phyloP scores from a whole-genome alignment of 2,888 invertebrate genomes.

The Melanostoma mellinum region DNA sequence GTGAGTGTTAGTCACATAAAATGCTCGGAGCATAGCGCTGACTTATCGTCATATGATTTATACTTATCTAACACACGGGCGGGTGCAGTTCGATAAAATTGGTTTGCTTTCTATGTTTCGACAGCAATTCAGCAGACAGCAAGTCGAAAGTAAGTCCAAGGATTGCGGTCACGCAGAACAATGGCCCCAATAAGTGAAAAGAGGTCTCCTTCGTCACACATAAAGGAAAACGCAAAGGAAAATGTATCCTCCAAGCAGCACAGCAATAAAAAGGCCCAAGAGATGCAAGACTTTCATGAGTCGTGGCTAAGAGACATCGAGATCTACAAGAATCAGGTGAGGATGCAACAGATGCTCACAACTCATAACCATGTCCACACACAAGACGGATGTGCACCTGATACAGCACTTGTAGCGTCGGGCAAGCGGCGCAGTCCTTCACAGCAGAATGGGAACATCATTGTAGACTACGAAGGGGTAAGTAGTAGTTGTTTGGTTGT shows the following conservation, averaged over 20 bases:
- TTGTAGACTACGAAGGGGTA: slow-evolving; percentile 51
- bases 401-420: not conserved
- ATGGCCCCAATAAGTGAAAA: slow-evolving; percentile 82
- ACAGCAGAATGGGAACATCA: not conserved
- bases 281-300: slow-evolving; percentile 81
- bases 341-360: slow-evolving; percentile 76
- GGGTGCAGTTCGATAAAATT: slow-evolving; percentile 39
- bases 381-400: slow-evolving; percentile 63
- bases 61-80: slow-evolving; percentile 59
- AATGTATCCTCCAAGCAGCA: slow-evolving; percentile 73
- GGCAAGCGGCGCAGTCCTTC: slow-evolving; percentile 49
- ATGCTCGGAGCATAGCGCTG: slow-evolving; percentile 50
- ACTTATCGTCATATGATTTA: slow-evolving; percentile 66
- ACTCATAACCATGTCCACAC: slow-evolving; percentile 77
- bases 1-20: slow-evolving; percentile 57
- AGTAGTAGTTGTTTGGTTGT: slow-evolving; percentile 21
- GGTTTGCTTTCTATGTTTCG: slow-evolving; percentile 39
- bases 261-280: slow-evolving; percentile 73
- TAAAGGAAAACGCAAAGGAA: slow-evolving; percentile 77
- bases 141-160: slow-evolving; percentile 44
- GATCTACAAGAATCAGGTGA: slow-evolving; percentile 78
- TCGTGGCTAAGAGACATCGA: slow-evolving; percentile 81
- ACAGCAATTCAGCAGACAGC: slow-evolving; percentile 57
- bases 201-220: slow-evolving; percentile 75
- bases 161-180: slow-evolving; percentile 58